Evolutionary conservation across 2,888 invertebrate species (phyloP), one percentile per base, ranked within the genome.

Genomic region (Lingula anatina): DNA sequence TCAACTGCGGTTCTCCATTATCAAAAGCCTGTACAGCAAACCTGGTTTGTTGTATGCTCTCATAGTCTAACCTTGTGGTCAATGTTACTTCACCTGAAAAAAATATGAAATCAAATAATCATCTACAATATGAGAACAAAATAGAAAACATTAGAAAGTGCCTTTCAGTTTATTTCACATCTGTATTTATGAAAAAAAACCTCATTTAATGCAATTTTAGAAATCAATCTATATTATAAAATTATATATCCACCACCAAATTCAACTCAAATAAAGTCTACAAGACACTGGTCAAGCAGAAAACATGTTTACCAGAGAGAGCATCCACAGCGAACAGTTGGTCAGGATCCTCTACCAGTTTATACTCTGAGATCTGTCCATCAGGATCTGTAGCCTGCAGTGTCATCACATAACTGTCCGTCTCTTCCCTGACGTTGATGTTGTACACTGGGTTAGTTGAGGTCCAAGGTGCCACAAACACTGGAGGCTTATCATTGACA

Each of bases 21-120:
- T 95, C 95, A 61, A 84, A 87, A 0, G 90, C 93, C 1, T 86
- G 81, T 0, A 90, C 85, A 0, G 85, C 86, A 70, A 94, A 90
- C 70, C 87, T 86, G 2, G 90, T 55, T 23, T 38, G 80, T 39
- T 81, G 81, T 60, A 86, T 80, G 61, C 83, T 80, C 72, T 95
- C 95, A 74, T 86, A 94, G 78, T 95, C 93, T 45, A 95, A 85
- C 86, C 86, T 82, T 58, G 86, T 83, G 28, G 83, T 85, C 0
- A 87, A 86, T 63, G 85, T 86, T 2, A 93, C 86, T 25, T 86
- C 83, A 5, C 89, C 88, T 87, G 69, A n/a, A 3, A 60, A 57
- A 53, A 51, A 38, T 44, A 39, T 7, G 3, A 20, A 24, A 44
- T 24, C 15, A n/a, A 12, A 46, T 43, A 2, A 18, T 18, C 40